Conservation (phyloP, 2,797 vertebrate genomes). For the Geotrypetes seraphini region DNA sequence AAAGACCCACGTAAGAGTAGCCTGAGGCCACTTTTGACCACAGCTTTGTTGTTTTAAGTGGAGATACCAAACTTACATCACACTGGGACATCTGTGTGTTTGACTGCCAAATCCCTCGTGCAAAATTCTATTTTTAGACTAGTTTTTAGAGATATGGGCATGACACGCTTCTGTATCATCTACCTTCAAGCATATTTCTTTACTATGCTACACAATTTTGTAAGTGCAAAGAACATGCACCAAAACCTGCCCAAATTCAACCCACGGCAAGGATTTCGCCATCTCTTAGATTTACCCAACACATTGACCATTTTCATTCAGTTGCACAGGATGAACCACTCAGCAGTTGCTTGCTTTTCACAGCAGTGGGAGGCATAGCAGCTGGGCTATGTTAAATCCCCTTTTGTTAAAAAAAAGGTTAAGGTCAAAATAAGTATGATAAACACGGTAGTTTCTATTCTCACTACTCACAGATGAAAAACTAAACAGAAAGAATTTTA, state of each 20-base stretch:
- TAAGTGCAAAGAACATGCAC: not conserved
- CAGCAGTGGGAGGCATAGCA: conserved; percentile 38
- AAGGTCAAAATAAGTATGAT: conserved; percentile 66
- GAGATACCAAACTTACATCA: no score
- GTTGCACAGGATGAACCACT: conserved; percentile 31
- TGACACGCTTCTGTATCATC: not conserved
- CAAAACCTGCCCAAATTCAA: conserved; percentile 7
- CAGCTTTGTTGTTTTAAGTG: no score
- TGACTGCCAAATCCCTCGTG: no score
- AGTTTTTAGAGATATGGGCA: no score
- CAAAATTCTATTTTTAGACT: no score
- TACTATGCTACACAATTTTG: not conserved
- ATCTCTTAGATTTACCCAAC: conserved; percentile 2
- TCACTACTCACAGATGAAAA: conserved; percentile 52
- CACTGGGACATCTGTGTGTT: no score
- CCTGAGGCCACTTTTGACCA: no score
- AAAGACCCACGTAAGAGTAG: no score
- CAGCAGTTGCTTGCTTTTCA: conserved; percentile 11
- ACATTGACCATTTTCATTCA: conserved; percentile 6
- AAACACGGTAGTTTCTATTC: conserved; percentile 59
- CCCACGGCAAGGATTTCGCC: not conserved
- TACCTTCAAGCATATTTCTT: not conserved
- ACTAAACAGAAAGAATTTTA: conserved; percentile 48
- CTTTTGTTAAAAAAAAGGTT: conserved; percentile 58
- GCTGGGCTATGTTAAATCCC: conserved; percentile 67